These are phyloP conservation scores for Smittia sp. DNA, from an alignment of 2,888 invertebrate species.

Conservation along the genomic window DNA sequence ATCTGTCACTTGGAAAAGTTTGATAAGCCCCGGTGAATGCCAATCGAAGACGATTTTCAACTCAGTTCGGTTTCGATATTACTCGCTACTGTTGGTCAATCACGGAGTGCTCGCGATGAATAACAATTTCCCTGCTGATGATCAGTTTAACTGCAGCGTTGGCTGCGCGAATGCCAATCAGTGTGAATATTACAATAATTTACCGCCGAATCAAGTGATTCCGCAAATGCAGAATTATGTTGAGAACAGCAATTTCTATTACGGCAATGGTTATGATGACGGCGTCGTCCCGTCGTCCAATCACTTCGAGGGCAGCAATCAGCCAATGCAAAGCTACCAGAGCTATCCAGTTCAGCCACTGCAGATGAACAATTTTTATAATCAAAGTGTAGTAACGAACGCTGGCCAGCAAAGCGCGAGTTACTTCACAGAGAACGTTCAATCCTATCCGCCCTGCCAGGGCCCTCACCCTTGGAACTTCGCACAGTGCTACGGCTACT, in stretches of 20 bases:
- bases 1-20: neutral
- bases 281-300: constrained; percentile 9
- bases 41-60: neutral
- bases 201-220: neutral
- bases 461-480: constrained; percentile 61
- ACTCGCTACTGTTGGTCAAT: neutral
- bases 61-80: neutral
- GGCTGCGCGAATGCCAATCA: constrained; percentile 11
- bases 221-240: neutral
- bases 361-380: neutral
- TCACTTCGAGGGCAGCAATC: constrained; percentile 8
- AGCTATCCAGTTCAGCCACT: neutral
- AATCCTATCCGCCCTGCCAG: constrained; percentile 55
- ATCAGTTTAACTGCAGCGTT: neutral
- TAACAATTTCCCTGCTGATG: constrained; percentile 15
- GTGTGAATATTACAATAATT: constrained; percentile 24
- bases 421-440: neutral
- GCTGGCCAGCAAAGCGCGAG: neutral
- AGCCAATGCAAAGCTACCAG: neutral
- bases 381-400: neutral
- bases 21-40: neutral
- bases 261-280: neutral
- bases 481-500: constrained; percentile 64
- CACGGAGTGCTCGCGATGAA: neutral
- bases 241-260: neutral